These are phyloP conservation scores for Stomorhina lunata DNA, from an alignment of 2,888 invertebrate species.

Conservation along the genomic window DNA sequence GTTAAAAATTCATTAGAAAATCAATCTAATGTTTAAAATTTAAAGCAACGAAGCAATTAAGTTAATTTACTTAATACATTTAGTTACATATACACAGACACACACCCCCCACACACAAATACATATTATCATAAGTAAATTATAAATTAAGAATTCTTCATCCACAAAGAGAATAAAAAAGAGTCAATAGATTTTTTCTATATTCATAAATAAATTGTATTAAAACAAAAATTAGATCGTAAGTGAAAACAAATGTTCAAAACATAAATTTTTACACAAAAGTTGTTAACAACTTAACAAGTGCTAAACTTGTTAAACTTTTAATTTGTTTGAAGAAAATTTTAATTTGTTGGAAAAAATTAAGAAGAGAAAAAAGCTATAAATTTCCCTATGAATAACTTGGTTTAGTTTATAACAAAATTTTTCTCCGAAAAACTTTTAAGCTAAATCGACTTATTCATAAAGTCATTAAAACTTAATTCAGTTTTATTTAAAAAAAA, in stretches of 20 bases:
- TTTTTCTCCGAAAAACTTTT: constrained; percentile 7
- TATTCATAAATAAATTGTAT: constrained; percentile 2
- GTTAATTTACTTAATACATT: constrained; percentile 34
- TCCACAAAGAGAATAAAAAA: constrained; percentile 52
- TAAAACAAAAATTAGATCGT: constrained; percentile 40
- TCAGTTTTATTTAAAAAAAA: too few relatives aligned
- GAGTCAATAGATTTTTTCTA: constrained; percentile 66
- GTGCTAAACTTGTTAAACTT: background rate
- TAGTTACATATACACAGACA: constrained; percentile 39
- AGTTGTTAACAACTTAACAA: constrained; percentile 5
- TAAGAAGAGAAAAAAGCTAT: constrained; percentile 4
- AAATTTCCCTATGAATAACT: constrained; percentile 73
- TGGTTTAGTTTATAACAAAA: constrained; percentile 73
- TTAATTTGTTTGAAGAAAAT: background rate
- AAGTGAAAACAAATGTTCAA: constrained; percentile 38
- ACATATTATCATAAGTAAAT: constrained; percentile 29
- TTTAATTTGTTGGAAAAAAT: background rate
- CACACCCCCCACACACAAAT: constrained; percentile 25
- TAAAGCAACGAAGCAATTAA: constrained; percentile 67
- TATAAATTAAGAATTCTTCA: constrained; percentile 24
- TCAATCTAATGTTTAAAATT: constrained; percentile 47
- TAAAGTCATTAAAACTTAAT: constrained; percentile 62
- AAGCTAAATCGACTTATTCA: constrained; percentile 76
- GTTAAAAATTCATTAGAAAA: constrained; percentile 57
- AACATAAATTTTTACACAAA: too few relatives aligned